phyloP scores from a whole-genome alignment of 2,113 vertebrate species.

The Rhinoptilus africanus region DNA sequence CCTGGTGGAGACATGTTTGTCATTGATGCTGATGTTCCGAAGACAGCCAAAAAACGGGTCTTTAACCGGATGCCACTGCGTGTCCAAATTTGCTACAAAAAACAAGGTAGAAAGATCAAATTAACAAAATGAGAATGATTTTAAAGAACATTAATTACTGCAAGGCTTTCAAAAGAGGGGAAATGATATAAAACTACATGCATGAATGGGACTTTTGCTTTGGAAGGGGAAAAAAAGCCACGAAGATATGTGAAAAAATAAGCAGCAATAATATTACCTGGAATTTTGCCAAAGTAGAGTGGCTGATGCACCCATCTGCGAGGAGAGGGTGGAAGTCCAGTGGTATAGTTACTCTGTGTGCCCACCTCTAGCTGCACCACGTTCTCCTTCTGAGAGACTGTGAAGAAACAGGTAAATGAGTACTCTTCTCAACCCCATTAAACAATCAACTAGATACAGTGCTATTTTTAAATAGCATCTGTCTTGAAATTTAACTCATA shows the following conservation, averaged over 20 bases:
- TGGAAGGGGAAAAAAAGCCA: background rate
- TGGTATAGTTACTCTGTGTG: conserved; percentile 74
- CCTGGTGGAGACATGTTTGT: conserved; percentile 69
- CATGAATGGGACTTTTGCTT: background rate
- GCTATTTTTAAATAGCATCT: background rate
- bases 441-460: background rate
- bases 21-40: conserved; percentile 80
- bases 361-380: conserved; percentile 83
- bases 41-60: conserved; percentile 86
- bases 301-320: conserved; percentile 59
- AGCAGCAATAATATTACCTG: conserved; percentile 74
- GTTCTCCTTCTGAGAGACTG: conserved; percentile 84
- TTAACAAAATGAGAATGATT: background rate
- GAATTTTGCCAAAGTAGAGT: conserved; percentile 85
- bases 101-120: background rate
- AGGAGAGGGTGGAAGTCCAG: conserved; percentile 57
- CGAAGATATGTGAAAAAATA: background rate
- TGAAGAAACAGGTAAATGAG: background rate
- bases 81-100: conserved; percentile 60
- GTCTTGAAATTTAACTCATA: background rate
- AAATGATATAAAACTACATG: background rate
- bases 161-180: background rate
- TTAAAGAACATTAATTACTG: background rate
- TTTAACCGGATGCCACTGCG: conserved; percentile 66
- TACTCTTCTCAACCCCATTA: background rate